A percentile compares a stretch with the other conserved stretches of the same genome.
Evolutionary conservation across 2,797 vertebrate species (phyloP).

Genomic region (Onychomys torridus): DNA sequence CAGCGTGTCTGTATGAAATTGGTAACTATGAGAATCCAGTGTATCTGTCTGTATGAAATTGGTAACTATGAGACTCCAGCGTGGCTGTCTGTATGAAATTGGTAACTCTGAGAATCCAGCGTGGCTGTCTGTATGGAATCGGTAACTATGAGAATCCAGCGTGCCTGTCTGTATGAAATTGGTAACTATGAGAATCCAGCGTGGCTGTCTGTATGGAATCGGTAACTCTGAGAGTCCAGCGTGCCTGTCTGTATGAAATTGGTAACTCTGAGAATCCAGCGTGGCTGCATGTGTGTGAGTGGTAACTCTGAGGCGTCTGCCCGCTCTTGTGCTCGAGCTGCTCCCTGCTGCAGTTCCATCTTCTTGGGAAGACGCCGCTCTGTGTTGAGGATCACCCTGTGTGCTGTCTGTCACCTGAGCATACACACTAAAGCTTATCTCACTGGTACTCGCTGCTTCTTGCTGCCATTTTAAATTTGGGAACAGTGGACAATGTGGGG

Average conservation of each 20-base stretch:
- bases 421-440: accelerated
- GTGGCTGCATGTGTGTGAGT: constrained; percentile 95
- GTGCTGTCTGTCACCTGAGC: background rate
- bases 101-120: too few species aligned
- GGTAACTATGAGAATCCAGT: constrained; percentile 96
- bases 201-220: constrained; percentile 82
- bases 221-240: constrained; percentile 90
- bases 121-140: too few species aligned
- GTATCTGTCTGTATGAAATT: constrained; percentile 99
- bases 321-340: background rate
- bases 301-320: background rate
- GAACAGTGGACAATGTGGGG: background rate
- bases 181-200: constrained; percentile 87
- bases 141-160: too few species aligned
- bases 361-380: background rate
- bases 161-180: constrained; percentile 99
- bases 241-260: constrained; percentile 97
- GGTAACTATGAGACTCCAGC: too few species aligned
- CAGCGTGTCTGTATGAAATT: constrained; percentile 99
- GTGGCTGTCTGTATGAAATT: too few species aligned
- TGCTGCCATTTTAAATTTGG: background rate
- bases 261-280: too few species aligned
- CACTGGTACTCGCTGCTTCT: background rate
- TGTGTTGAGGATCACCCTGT: background rate
- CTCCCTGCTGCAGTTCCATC: accelerated